Percentiles rank a stretch among this genome's conserved stretches.
These are phyloP conservation scores for Coptotermes formosanus DNA, from an alignment of 1,140 invertebrate genomes.

Conservation along the genomic window DNA sequence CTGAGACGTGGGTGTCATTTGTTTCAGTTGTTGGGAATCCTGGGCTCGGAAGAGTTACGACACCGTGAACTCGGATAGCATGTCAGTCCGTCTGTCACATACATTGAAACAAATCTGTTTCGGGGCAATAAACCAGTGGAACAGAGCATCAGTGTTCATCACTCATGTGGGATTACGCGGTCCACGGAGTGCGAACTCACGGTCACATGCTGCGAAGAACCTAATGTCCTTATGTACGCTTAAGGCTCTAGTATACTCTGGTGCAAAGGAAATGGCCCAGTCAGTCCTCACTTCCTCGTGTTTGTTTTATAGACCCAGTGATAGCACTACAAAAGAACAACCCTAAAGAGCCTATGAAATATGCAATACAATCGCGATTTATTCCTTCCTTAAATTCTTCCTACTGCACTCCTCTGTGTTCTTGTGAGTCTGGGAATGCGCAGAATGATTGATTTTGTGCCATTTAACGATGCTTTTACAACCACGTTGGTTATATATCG, in stretches of 20 bases:
- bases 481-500: too few relatives aligned
- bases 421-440: too few relatives aligned
- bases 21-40: not conserved
- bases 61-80: not conserved
- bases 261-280: not conserved
- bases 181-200: not conserved
- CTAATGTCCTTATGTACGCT: not conserved
- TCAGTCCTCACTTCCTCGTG: not conserved
- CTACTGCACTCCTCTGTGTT: not conserved
- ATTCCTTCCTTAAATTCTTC: not conserved
- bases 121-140: not conserved
- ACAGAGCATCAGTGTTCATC: not conserved
- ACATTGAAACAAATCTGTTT: slow-evolving; percentile 13
- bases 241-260: not conserved
- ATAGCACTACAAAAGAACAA: not conserved
- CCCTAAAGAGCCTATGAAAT: not conserved
- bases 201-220: slow-evolving; percentile 9
- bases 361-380: not conserved
- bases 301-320: not conserved
- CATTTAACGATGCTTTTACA: too few relatives aligned
- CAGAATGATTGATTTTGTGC: too few relatives aligned
- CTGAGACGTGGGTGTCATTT: not conserved
- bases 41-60: not conserved
- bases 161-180: slow-evolving; percentile 17
- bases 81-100: not conserved